A percentile compares a stretch with the other conserved stretches of the same genome.
phyloP scores from a whole-genome alignment of 1,140 invertebrate species.

The Spodoptera litura region DNA sequence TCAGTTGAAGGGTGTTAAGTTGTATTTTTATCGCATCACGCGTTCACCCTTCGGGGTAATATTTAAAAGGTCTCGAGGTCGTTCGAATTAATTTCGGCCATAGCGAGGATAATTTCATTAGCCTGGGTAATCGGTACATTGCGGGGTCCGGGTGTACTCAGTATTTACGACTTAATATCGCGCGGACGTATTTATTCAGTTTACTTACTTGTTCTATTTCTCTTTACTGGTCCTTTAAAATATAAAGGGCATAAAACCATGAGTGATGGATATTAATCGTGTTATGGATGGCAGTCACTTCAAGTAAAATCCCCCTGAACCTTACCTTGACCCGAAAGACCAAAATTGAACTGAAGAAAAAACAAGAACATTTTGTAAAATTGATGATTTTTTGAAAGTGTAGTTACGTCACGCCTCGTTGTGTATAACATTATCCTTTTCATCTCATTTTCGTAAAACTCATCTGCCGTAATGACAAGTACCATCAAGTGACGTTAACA shows the following conservation, averaged over 20 bases:
- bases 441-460: constrained; percentile 18
- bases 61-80: constrained; percentile 59
- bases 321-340: no score
- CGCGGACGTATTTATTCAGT: constrained; percentile 27
- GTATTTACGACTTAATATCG: constrained; percentile 73
- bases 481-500: constrained; percentile 15
- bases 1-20: constrained; percentile 26
- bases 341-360: no score
- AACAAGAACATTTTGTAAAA: not conserved
- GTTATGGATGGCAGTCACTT: no score
- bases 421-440: constrained; percentile 37
- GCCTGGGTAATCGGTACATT: constrained; percentile 48
- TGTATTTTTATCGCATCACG: constrained; percentile 53
- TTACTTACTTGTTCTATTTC: constrained; percentile 56
- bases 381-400: constrained; percentile 1
- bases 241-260: not conserved
- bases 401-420: constrained; percentile 7
- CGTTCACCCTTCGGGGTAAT: constrained; percentile 53
- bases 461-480: constrained; percentile 9
- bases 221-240: not conserved
- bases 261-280: no score
- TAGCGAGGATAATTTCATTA: constrained; percentile 73
- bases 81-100: constrained; percentile 69
- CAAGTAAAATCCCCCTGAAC: no score
- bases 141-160: constrained; percentile 47